phyloP scores from a whole-genome alignment of 2,113 vertebrate species.

The Paracanthobrama guichenoti region DNA sequence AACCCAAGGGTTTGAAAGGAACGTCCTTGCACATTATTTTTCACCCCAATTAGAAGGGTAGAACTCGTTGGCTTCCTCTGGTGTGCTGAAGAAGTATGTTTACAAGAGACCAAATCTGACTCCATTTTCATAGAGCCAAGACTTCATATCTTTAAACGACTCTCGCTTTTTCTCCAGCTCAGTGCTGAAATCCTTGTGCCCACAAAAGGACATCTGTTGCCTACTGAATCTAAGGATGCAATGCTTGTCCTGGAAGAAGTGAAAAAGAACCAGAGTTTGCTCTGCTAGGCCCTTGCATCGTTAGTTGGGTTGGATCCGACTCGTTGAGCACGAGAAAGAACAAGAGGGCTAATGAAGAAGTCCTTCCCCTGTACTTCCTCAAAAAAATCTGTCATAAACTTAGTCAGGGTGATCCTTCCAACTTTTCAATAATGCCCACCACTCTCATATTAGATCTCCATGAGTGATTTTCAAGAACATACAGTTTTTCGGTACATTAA shows the following conservation, averaged over 20 bases:
- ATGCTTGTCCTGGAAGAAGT: constrained; percentile 14
- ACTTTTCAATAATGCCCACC: neutral
- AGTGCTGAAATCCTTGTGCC: constrained; percentile 1
- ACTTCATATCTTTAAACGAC: neutral
- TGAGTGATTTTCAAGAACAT: neutral
- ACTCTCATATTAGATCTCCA: neutral
- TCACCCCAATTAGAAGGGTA: neutral
- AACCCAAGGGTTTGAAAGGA: neutral
- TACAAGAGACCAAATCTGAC: neutral
- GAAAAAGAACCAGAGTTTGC: neutral
- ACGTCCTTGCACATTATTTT: neutral
- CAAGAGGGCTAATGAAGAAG: neutral
- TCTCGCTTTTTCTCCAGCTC: neutral
- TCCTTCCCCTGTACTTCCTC: neutral
- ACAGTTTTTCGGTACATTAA: neutral
- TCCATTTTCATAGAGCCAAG: neutral
- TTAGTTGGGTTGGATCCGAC: neutral
- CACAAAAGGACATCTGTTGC: neutral
- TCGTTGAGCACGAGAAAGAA: neutral
- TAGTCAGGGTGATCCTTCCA: neutral
- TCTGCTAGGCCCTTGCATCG: neutral
- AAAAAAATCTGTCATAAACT: neutral
- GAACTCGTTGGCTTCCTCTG: neutral
- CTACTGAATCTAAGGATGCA: neutral
- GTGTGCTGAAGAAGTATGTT: neutral